These are phyloP conservation scores for Euura saliciscinereae DNA, from an alignment of 1,140 invertebrate genomes.

Conservation along the genomic window DNA sequence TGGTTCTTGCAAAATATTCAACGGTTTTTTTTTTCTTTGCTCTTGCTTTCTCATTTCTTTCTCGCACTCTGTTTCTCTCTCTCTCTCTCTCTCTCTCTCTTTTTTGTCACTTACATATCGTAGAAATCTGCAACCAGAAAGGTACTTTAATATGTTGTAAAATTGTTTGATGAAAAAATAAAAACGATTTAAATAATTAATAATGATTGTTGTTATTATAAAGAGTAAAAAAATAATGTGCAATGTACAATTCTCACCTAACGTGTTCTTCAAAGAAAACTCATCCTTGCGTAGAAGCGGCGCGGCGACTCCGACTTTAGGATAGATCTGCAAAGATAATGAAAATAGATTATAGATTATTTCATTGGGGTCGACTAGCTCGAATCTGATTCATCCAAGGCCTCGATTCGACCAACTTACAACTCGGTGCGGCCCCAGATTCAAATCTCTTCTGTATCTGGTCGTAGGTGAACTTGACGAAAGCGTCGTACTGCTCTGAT, in stretches of 20 bases:
- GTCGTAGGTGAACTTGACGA: conserved; percentile 97
- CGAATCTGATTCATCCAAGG: conserved; percentile 42
- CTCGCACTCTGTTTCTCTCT: background rate
- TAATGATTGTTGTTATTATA: background rate
- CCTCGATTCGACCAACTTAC: conserved; percentile 61
- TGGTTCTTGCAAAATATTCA: background rate
- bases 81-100: conserved; percentile 20
- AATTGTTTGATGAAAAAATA: too few relatives aligned
- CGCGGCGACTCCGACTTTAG: conserved; percentile 42
- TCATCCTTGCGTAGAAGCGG: conserved; percentile 44
- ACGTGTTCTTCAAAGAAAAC: conserved; percentile 49
- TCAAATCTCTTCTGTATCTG: conserved; percentile 91
- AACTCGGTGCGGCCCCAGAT: conserved; percentile 67
- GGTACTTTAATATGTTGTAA: conserved; percentile 8
- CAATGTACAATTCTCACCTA: conserved; percentile 40
- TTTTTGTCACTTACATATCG: conserved; percentile 41
- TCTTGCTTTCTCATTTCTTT: conserved; percentile 15
- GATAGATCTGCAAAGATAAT: conserved; percentile 44
- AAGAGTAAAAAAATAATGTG: background rate
- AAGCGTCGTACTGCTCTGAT: conserved; percentile 96
- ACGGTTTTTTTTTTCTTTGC: conserved; percentile 23
- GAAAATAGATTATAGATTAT: background rate
- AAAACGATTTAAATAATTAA: too few relatives aligned
- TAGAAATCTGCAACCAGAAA: conserved; percentile 42
- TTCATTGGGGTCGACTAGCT: conserved; percentile 13